Base-by-base conservation (phyloP, 2,888 invertebrate genomes). In the Busseola fusca region DNA sequence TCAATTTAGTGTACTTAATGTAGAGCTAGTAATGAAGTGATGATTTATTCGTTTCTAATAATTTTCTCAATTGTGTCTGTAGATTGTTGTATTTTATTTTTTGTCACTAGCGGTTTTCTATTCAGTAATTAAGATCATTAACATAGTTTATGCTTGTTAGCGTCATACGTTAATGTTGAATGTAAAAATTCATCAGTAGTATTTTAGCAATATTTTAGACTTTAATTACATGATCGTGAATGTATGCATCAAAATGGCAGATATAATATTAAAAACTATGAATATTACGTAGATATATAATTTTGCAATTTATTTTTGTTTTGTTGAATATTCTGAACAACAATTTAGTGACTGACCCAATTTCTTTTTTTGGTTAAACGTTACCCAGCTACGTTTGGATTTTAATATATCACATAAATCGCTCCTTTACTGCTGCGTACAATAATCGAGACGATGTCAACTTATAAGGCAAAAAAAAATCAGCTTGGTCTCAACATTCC, bases 1-100 rank as follows among this genome's bases (percentile, higher is more conserved):
- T 82, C 72, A 78, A 74, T 62, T 50, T 73, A 73, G 77, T 80
- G 45, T n/a, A 48, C 52, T 56, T 54, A 80, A 80, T 86, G 81
- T 65, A 74, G 77, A 69, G 75, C 66, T 75, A 70, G 72, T 82
- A 75, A 86, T 85, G n/a, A n/a, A n/a, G n/a, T n/a, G n/a, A n/a
- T 85, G 74, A 85, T 84, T 85, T 84, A 72, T 81, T 73, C 42
- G 63, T 72, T 86, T 81, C 76, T 78, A 76, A 80, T 52, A 56
- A 71, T 84, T 81, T 85, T 69, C 65, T 78, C 72, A 72, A 75
- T 74, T 76, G 57, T 76, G 21, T 72, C 54, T 70, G 74, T 85
- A 76, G 83, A 84, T 81, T 72, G 72, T 68, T 64, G 56, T 52
- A 50, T 66, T 34, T 37, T 18, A 59, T 58, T 54, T 50, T 71